Evolutionary conservation across 2,113 vertebrate genomes (phyloP), one percentile per base, ranked within the genome.

Genomic region (Syngnathoides biaculeatus): DNA sequence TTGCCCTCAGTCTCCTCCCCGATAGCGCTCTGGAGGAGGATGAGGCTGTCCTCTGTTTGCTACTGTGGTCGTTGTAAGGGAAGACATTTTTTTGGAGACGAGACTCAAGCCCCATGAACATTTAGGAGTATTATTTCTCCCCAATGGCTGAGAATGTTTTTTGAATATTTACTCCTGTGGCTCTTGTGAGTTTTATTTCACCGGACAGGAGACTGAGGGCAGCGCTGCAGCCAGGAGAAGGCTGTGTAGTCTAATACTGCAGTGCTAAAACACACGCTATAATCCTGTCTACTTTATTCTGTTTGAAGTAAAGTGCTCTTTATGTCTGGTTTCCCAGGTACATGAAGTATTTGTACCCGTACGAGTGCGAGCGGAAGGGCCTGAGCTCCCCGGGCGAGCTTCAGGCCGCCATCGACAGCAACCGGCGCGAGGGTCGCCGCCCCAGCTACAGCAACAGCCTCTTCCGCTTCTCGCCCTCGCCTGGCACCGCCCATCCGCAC

Each of bases 291-390:
- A 20, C 48, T 52, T 10, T 1, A 52, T 10, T 52, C 0, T 22
- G 10, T 52, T 52, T 52, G 20, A 59, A 73, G 22, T 35, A 47
- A 69, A 42, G 42, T 47, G 10, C 8, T 2, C 30, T 57, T 57
- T 13, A 11, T 15, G 3, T 64, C 38, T 61, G 62, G 1, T 43
- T 42, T 26, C 62, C 4, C 13, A 92, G 91, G 80, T 92, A 92
- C 84, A 98, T 98, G 97, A 99, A 99, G 88, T 99, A 99, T 84
- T 91, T 99, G 10, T 99, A 99, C 7, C 95, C 97, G 5, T 99
- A 93, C 0, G 97, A 99, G 84, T 99, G 97, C 2, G 96, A 98
- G 91, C 94, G 95, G 86, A 98, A 97, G 74, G 93, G 94, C 5
- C 90, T 99, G 81, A 98, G 97, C 85, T 98, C 96, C 30, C 97